These are phyloP conservation scores for Dasyprocta punctata DNA, from an alignment of 2,113 vertebrate species.

Conservation along the genomic window DNA sequence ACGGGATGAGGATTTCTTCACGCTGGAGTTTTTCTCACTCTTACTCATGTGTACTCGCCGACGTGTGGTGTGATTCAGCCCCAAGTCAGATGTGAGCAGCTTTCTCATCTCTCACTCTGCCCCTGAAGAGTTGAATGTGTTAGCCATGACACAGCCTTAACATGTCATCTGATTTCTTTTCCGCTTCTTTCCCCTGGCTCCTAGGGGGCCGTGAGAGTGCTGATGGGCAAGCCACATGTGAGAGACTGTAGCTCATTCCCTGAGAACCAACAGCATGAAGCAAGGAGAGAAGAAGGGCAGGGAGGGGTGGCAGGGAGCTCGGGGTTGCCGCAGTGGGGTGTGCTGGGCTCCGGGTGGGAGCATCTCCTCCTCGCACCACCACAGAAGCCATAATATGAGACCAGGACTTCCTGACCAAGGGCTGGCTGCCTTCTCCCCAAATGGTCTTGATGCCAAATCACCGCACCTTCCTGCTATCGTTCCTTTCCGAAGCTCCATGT, in stretches of 20 bases:
- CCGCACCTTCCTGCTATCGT: neutral
- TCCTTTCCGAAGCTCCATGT: no score
- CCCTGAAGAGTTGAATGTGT: neutral
- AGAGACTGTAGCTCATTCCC: neutral
- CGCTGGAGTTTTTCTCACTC: neutral
- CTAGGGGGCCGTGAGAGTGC: accelerated
- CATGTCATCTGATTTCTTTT: neutral
- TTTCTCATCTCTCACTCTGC: neutral
- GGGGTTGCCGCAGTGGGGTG: no score
- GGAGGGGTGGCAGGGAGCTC: neutral
- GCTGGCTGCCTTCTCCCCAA: neutral
- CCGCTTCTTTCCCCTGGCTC: neutral
- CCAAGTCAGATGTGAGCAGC: neutral
- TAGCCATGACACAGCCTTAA: neutral
- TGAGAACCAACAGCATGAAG: neutral
- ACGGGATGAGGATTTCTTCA: neutral
- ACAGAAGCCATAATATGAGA: neutral
- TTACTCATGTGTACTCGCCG: neutral
- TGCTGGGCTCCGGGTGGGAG: neutral
- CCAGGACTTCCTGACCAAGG: neutral
- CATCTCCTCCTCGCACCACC: neutral
- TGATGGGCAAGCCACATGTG: neutral
- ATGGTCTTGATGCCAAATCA: neutral
- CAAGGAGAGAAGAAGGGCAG: neutral
- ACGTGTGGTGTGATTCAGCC: neutral